Base-by-base conservation (phyloP, 2,888 invertebrate species). In the Tipula confusa region DNA sequence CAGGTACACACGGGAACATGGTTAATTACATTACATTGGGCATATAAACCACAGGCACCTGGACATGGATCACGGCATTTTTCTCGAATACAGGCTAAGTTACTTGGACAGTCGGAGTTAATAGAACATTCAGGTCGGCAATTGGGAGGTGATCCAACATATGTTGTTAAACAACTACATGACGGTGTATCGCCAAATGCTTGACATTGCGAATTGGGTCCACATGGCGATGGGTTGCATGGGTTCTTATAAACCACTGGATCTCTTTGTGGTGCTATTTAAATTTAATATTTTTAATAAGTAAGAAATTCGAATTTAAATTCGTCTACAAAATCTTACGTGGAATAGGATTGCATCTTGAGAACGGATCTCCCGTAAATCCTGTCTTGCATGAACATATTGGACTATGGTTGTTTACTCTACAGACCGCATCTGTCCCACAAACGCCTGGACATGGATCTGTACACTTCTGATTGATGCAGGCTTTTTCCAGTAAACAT, bases 341-440 rank as follows among this genome's bases (percentile, higher is more conserved):
- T 87, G 89, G 89, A 83, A 90, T 88, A 64, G 91, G 88, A 86
- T 90, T 91, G 86, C 94, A 94, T 87, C 92, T 90, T 2, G 92
- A 92, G 87, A 95, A 95, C 79, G 95, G 94, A 90, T 95, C 95
- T 86, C 95, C 95, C 86, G 93, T 93, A 86, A 92, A 94, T 83
- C 93, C 93, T 85, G 89, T 89, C 84, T 91, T 91, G 87, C 96
- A 96, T 84, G 92, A 92, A 88, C 96, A 96, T 84, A 95, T 92
- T 0, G 96, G 95, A 86, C 93, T 93, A 87, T 96, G 96, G 87
- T 95, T 95, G 24, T 93, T 92, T 3, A 95, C 94, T 88, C 92
- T 92, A 87, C 95, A 96, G 86, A 92, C 91, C 4, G 95, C 92
- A 86, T 93, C 93, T 82, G 91, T 89, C 83, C 93, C 93, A 86